Percentiles rank a stretch among this genome's conserved stretches.
phyloP scores from a whole-genome alignment of 2,888 invertebrate species.

The Drosophila pseudotakahashii region DNA sequence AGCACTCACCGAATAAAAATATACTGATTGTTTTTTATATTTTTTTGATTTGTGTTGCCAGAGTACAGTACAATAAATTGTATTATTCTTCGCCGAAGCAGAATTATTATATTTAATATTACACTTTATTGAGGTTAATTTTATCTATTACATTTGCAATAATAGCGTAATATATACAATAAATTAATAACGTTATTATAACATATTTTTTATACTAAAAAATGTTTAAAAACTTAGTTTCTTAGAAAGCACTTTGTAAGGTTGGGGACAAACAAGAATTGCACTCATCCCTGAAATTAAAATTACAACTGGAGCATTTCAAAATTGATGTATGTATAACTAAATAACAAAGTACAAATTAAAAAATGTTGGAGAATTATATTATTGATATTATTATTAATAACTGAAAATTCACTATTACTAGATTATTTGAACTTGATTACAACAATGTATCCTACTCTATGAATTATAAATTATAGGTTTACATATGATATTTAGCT shows the following conservation, averaged over 20 bases:
- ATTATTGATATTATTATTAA: not conserved
- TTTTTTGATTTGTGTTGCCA: not conserved
- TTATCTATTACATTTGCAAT: constrained; percentile 45
- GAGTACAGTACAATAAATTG: not conserved
- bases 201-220: constrained; percentile 21
- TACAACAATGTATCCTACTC: constrained; percentile 15
- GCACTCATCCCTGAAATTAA: constrained; percentile 15
- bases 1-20: not conserved
- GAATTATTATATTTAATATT: constrained; percentile 31
- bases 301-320: constrained; percentile 2
- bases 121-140: constrained; percentile 56
- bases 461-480: constrained; percentile 10
- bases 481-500: constrained; percentile 19
- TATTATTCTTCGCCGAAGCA: not conserved
- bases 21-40: not conserved
- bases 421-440: constrained; percentile 8
- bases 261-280: constrained; percentile 1
- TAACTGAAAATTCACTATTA: constrained; percentile 2
- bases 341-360: constrained; percentile 30
- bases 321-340: constrained; percentile 20
- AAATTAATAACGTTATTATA: constrained; percentile 29
- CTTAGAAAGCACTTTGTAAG: constrained; percentile 37
- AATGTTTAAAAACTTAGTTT: constrained; percentile 31
- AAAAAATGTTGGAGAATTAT: not conserved
- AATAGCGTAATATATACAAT: constrained; percentile 54